Evolutionary conservation across 2,888 invertebrate species (phyloP), one percentile per base, ranked within the genome.

Genomic region (Dastarcus helophoroides): DNA sequence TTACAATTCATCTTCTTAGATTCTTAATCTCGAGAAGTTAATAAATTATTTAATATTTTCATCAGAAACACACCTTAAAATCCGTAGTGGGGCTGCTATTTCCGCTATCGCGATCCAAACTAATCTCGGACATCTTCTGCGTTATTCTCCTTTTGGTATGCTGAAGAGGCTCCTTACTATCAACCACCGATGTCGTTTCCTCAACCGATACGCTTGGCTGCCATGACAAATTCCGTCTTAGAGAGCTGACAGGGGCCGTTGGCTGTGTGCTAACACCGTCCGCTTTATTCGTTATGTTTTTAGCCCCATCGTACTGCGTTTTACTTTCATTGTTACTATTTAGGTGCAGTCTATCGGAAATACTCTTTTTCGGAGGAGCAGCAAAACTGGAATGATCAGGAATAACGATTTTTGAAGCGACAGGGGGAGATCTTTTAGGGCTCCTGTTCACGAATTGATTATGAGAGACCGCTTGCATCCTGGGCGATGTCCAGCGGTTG

Each of bases 401-500:
- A 4, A 43, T 33, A 3, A 44, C 39, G 5, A 46, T 19, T 35
- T 43, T 44, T 4, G 43, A 43, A 6, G 37, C 25, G 9, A 45
- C 42, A 4, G 34, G 22, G 3, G 41, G 39, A 12, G 19, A 3
- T 19, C 21, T 29, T 16, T 7, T 10, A 2, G 30, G 33, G 13
- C 26, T 29, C 6, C 33, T 21, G 14, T 45, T 44, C 0, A 57
- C 47, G 17, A 56, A 53, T 34, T 59, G 59, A 24, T 48, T 51
- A 34, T 59, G 59, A 0, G 47, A 46, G 2, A 56, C 48, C 1
- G 49, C 46, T 12, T 47, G 44, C 2, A 46, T 46, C 27, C 52
- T 36, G 2, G 45, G 35, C 3, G 55, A 47, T 6, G 39, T 37
- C n/a, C 48, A 37, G 23, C 46, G 49, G 0, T 43, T 35, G 9